Base-by-base conservation (phyloP, 2,888 invertebrate species). In the Pasiphila rectangulata region DNA sequence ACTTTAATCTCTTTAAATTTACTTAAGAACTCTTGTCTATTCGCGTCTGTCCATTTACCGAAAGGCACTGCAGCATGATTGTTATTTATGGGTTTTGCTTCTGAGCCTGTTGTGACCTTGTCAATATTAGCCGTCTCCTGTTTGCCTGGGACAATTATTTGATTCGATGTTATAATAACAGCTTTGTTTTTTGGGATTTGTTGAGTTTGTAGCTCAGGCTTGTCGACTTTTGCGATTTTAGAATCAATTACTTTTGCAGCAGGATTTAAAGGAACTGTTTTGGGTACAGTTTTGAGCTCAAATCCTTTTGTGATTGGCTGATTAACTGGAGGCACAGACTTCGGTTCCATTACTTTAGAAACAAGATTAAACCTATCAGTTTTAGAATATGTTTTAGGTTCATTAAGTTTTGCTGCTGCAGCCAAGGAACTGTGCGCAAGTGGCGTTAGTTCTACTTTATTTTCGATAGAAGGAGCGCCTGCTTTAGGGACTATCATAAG, bases 21-120 rank as follows among this genome's bases (percentile, higher is more conserved):
- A 54, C 79, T 79, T 12, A 88, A 63, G 63, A 86, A 88, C 27
- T 81, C 84, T 65, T 86, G 84, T 42, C 85, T 80, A 55, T 88
- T 81, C 3, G 74, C 86, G 51, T 82, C 83, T 23, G 88, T 88
- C 88, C 88, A 88, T 64, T 84, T 78, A 4, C 88, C 88, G 62
- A 88, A 88, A 20, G 88, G 88, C 24, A 88, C 88, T 21, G 80
- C 75, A 16, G 70, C 60, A 53, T 79, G 75, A 56, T 79, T 83
- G 54, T 77, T 81, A 38, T 72, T 76, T 1, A 66, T 64, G 27
- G 75, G 64, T 56, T 75, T 80, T 15, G 60, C 16, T 46, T 69
- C 67, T 7, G 25, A 17, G 34, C 37, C 42, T 32, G 53, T 36
- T 25, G 38, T 35, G 4, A 15, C 27, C 29, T 48, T 47, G 13